Evolutionary conservation across 2,797 vertebrate genomes (phyloP).

Genomic region (Halcyon chelicuti): DNA sequence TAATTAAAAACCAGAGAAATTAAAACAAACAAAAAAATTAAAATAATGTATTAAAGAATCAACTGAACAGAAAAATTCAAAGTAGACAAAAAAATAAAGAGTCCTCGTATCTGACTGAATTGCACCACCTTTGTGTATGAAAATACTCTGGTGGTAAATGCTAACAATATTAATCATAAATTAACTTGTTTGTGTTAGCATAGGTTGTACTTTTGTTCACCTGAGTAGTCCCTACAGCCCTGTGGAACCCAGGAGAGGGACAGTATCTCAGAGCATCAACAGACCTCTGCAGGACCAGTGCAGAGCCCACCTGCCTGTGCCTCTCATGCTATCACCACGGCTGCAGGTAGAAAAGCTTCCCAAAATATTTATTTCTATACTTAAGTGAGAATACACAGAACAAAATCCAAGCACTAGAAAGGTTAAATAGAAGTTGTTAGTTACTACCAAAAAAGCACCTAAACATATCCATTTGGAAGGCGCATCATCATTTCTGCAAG

Average conservation of each 20-base stretch:
- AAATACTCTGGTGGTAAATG: neutral
- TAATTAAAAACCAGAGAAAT: neutral
- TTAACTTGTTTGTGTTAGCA: neutral
- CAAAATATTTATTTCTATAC: neutral
- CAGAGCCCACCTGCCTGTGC: neutral
- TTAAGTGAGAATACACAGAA: neutral
- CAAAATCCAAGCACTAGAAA: neutral
- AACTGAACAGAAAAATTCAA: neutral
- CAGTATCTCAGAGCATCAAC: neutral
- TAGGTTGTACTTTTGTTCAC: neutral
- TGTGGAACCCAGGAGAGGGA: neutral
- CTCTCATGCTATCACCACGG: neutral
- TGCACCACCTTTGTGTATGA: neutral
- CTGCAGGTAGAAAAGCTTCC: neutral
- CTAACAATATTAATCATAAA: neutral
- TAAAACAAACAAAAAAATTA: neutral
- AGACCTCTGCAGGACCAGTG: neutral
- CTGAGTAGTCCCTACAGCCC: neutral
- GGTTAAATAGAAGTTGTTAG: neutral
- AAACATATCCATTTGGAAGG: neutral
- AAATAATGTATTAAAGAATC: neutral
- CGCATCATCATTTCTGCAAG: neutral
- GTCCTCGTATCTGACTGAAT: neutral
- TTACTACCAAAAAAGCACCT: neutral
- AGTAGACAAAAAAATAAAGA: neutral